Evolutionary conservation across 2,113 vertebrate genomes (phyloP), one percentile per base, ranked within the genome.

Genomic region (Sorex araneus): DNA sequence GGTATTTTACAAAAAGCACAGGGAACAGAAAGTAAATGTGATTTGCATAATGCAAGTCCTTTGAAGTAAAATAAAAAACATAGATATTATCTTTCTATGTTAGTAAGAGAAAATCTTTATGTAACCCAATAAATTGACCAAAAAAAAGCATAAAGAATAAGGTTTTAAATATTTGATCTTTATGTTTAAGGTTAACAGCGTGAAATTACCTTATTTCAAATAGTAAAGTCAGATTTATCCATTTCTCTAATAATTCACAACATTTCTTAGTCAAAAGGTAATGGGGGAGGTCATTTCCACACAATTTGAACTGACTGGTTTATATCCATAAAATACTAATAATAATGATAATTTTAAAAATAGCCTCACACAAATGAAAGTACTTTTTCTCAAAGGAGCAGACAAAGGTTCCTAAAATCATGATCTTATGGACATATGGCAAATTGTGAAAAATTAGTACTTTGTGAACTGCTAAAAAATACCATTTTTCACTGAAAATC

Each of bases 401-500:
- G 25, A 47, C 15, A 70, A 66, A 84, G 9, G 12, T 89, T 84
- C 36, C 66, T 89, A 60, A 94, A 94, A 82, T 89, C 63, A 70
- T 89, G 34, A 79, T 90, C 80, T 47, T 75, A 90, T 45, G 63
- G 87, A 76, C 64, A 85, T 73, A 30, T 82, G 57, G 8, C 75
- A 90, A 92, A 93, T 73, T 92, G 79, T 74, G 40, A 96, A 95
- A 96, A 89, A 91, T 89, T 66, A 79, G 60, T 69, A 78, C 36
- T 94, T 93, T 75, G 90, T 79, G 75, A 89, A 95, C 92, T 96
- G 28, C 36, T 90, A 70, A 82, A 96, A 94, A 94, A 71, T 21
- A 86, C 1, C 70, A 94, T 94, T 91, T 89, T 87, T 19, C 84
- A 74, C 67, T 89, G 82, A 94, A 96, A 97, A 94, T 94, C 87